Conservation (phyloP, 2,888 invertebrate species). For the Aelia acuminata region DNA sequence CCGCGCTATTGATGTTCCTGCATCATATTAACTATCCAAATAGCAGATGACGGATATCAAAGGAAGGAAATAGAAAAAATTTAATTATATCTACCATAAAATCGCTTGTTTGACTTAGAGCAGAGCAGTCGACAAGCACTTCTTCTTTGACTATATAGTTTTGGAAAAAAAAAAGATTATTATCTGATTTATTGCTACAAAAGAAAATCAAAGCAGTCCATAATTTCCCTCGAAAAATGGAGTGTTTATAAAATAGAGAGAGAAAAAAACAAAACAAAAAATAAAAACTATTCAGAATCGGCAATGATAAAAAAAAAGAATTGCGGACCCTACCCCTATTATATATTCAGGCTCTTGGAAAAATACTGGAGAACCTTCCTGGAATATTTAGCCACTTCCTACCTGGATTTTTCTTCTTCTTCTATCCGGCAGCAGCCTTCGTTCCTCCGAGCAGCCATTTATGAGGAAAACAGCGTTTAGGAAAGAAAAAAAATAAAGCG, state of each 20-base stretch:
- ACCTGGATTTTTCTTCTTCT: constrained; percentile 40
- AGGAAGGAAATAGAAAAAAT: too few relatives aligned
- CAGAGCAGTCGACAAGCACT: too few relatives aligned
- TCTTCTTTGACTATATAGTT: too few relatives aligned
- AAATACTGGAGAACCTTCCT: background rate
- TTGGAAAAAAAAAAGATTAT: too few relatives aligned
- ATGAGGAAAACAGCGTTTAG: background rate
- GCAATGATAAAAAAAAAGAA: background rate
- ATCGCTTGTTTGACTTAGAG: too few relatives aligned
- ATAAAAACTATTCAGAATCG: background rate
- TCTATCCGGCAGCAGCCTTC: background rate
- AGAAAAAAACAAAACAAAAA: background rate
- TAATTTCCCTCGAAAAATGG: background rate
- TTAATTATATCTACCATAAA: too few relatives aligned
- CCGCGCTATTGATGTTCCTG: too few relatives aligned
- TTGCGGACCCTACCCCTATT: background rate
- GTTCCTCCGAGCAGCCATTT: background rate
- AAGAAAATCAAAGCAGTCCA: background rate
- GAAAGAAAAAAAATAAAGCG: background rate
- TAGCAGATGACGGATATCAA: too few relatives aligned
- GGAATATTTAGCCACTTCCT: constrained; percentile 26
- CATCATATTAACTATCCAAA: too few relatives aligned
- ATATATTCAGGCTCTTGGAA: background rate
- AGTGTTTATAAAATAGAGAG: background rate
- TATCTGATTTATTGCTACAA: too few relatives aligned